phyloP scores from a whole-genome alignment of 2,888 invertebrate species.

The Tanytarsus gracilentus region DNA sequence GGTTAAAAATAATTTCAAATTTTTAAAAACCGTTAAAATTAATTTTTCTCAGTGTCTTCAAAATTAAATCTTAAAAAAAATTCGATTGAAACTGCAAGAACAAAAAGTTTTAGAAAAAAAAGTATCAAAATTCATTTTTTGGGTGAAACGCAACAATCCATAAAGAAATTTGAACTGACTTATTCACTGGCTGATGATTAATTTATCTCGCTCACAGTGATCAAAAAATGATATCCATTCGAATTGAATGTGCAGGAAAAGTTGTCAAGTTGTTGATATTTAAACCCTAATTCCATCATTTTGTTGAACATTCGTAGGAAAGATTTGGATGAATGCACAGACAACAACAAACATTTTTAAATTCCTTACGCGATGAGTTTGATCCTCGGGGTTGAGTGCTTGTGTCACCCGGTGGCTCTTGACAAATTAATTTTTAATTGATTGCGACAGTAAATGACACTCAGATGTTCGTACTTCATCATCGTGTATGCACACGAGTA shows the following conservation, averaged over 20 bases:
- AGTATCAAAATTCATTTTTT: slow-evolving; percentile 22
- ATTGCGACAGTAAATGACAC: slow-evolving; percentile 32
- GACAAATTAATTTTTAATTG: slow-evolving; percentile 33
- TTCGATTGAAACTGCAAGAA: no score
- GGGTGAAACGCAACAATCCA: slow-evolving; percentile 15
- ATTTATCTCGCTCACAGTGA: slow-evolving; percentile 13
- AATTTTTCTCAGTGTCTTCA: no score
- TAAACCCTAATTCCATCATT: neutral
- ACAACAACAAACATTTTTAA: neutral
- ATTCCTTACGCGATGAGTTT: slow-evolving; percentile 20
- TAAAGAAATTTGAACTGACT: slow-evolving; percentile 27
- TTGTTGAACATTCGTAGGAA: neutral
- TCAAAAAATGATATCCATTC: neutral
- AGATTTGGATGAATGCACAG: slow-evolving; percentile 11
- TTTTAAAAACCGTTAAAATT: no score
- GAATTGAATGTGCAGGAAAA: neutral
- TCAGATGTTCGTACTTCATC: slow-evolving; percentile 3
- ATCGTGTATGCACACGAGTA: slow-evolving; percentile 17
- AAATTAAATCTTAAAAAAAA: no score
- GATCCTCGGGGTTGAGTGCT: neutral
- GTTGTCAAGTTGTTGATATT: no score
- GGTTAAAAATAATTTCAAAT: no score
- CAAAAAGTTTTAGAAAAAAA: no score
- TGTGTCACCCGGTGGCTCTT: neutral
- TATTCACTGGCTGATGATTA: slow-evolving; percentile 29